phyloP scores from a whole-genome alignment of 2,797 vertebrate species.

The Neopelma chrysocephalum region DNA sequence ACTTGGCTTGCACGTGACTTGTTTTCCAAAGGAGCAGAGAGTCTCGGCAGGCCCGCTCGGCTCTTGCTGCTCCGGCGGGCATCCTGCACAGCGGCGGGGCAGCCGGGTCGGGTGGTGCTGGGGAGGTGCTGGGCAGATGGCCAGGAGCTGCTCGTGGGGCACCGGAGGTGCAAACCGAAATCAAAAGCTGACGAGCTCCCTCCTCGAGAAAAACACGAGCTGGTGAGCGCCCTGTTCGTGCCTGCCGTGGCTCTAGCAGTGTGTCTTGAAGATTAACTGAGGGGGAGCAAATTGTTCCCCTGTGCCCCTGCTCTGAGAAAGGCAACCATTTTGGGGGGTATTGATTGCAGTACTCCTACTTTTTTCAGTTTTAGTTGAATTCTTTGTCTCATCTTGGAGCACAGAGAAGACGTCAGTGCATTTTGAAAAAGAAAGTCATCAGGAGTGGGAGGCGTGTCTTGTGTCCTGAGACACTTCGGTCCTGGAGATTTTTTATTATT shows the following conservation, averaged over 20 bases:
- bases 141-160: neutral
- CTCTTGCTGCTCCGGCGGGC: neutral
- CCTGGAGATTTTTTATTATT: neutral
- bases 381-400: slow-evolving; percentile 4
- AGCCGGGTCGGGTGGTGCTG: neutral
- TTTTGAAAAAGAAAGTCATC: slow-evolving; percentile 45
- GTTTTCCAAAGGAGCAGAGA: slow-evolving; percentile 27
- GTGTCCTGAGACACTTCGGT: slow-evolving; percentile 10
- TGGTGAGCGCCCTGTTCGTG: neutral
- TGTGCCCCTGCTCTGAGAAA: neutral
- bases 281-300: neutral
- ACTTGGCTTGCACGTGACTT: slow-evolving; percentile 47
- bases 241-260: neutral
- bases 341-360: neutral
- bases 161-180: neutral
- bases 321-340: neutral
- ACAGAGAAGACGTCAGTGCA: neutral
- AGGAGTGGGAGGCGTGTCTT: slow-evolving; percentile 1
- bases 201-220: neutral
- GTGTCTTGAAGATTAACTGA: neutral
- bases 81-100: neutral
- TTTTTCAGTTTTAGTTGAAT: neutral
- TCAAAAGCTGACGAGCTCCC: slow-evolving; percentile 9
- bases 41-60: neutral
- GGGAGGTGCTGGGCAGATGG: neutral